Base-by-base conservation (phyloP, 2,797 vertebrate genomes). In the Bradypus variegatus region DNA sequence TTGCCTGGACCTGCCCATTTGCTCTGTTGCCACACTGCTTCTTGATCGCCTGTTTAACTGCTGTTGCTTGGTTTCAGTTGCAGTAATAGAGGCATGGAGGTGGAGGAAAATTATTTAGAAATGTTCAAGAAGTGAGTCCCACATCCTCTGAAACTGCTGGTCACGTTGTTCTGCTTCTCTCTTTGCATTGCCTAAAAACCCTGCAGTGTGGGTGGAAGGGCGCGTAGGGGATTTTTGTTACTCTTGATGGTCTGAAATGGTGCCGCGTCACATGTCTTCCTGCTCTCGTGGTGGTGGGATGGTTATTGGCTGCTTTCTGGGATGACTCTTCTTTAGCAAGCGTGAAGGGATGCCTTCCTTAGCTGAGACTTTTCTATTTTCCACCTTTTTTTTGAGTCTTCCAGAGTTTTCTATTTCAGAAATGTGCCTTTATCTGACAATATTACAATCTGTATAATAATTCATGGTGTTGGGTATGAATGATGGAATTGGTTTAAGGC, bases 131-230 rank as follows among this genome's bases (percentile, higher is more conserved):
- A 45, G 77, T 27, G 72, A 84, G n/a, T 75, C 91, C 93, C 94
- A 91, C 93, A 78, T 90, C 91, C 92, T 91, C 53, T 78, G 48
- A 94, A 88, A 83, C 89, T 87, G 91, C 94, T 85, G 93, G 33
- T 18, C 0, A 2, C 29, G 73, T 3, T 67, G 90, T 70, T 94
- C 77, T 53, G 88, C 72, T 88, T 85, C 53, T 85, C 45, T 75
- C 58, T 75, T 60, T 65, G 53, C 36, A 0, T 1, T 31, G 50
- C 62, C 48, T 55, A 1, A 58, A 41, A 29, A 69, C 7, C 11
- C 15, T 31, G 25, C 21, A 19, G 19, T 6, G 8, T 1, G 48
- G 84, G 81, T 38, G 8, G 55, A 65, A 14, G 48, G 41, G 33
- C 6, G 15, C 2, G 14, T 14, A 27, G 70, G 79, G 88, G 85